Evolutionary conservation across 1,140 invertebrate genomes (phyloP).

Genomic region (Chrysomallon squamiferum): DNA sequence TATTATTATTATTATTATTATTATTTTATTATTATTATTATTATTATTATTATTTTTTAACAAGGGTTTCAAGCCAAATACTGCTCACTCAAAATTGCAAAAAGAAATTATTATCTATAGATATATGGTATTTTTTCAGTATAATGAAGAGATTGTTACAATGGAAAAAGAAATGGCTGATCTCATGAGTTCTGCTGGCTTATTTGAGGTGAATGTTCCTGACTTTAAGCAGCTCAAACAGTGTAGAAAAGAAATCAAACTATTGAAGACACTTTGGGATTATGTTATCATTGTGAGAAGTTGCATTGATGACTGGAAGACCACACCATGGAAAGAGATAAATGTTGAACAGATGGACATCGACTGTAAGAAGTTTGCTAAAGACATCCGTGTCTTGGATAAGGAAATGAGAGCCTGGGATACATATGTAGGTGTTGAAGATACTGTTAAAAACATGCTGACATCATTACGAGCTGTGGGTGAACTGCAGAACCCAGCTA

Average conservation of each 20-base stretch:
- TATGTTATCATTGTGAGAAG: constrained; percentile 89
- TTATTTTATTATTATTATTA: too few relatives aligned
- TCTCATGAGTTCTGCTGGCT: constrained; percentile 85
- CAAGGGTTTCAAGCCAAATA: too few relatives aligned
- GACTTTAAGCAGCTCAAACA: constrained; percentile 92
- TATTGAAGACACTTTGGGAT: constrained; percentile 95
- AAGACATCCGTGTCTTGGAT: constrained; percentile 74
- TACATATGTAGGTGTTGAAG: constrained; percentile 69
- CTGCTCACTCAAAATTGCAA: too few relatives aligned
- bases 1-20: too few relatives aligned
- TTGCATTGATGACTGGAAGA: constrained; percentile 96
- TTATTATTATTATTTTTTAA: too few relatives aligned
- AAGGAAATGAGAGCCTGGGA: constrained; percentile 91
- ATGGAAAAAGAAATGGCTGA: constrained; percentile 85
- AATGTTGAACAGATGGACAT: constrained; percentile 98
- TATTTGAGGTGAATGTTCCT: constrained; percentile 93
- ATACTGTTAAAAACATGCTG: constrained; percentile 55
- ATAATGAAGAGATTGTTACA: constrained; percentile 75
- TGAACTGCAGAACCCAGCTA: constrained; percentile 94
- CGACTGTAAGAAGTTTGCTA: constrained; percentile 96
- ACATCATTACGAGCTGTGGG: constrained; percentile 77
- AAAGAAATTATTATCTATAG: too few relatives aligned
- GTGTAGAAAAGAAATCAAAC: constrained; percentile 86
- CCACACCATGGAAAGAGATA: constrained; percentile 92
- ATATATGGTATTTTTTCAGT: constrained; percentile 44